Base-by-base conservation (phyloP, 2,113 vertebrate genomes). In the Oryzias curvinotus region DNA sequence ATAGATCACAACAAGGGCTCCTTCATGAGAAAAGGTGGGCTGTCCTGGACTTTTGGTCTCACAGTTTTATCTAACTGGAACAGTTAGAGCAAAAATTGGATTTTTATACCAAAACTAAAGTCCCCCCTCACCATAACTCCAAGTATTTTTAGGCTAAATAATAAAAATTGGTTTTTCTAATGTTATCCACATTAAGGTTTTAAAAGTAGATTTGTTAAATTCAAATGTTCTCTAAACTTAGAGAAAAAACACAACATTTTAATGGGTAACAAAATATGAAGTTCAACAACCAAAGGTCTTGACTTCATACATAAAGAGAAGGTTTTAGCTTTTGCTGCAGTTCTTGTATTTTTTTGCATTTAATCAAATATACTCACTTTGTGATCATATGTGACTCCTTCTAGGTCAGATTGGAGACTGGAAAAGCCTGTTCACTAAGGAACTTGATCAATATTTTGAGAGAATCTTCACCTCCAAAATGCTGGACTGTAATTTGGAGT, bases 11-110 rank as follows among this genome's bases (percentile, higher is more conserved):
- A 65, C 71, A 91, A 90, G 65, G 89, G 94, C 13, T 43, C 72
- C 62, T 97, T 97, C 90, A 92, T 96, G 92, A 89, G 94, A 52
- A 95, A 93, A 88, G 95, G 95, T 95, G 52, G 46, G 42, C 46
- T 60, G 21, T 21, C 16, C 23, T 62, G 14, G 23, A 36, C 19
- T 48, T 51, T 16, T 30, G 18, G n/a, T 17, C 28, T 30, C 16
- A 62, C 21, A 45, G 30, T 44, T 52, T 43, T 23, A 4, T 19
- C 19, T 19, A 3, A 50, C 2, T 1, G 36, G 36, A 36, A 36
- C 8, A 36, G 36, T 12, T 36, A 10, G 8, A 36, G 36, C 36
- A 36, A 36, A 36, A 36, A 36, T 36, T 10, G 1, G 36, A 36
- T 36, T 12, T 12, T 36, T 36, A 36, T 36, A 36, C 10, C 8